Conservation (phyloP, 2,113 vertebrate genomes). For the Genyomyrus donnyi region DNA sequence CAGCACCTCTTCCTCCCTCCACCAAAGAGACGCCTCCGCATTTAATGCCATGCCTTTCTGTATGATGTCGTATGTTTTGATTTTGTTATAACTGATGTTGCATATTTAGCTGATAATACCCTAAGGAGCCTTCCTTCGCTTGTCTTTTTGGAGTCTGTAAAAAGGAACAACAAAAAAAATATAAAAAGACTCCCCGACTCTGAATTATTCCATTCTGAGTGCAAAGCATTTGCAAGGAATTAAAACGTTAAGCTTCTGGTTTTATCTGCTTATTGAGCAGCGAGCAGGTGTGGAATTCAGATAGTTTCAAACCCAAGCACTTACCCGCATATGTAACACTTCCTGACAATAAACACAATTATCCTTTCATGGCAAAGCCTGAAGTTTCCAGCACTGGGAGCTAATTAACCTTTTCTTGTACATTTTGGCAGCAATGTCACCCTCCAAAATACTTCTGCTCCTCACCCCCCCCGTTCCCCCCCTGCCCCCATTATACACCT, state of each 20-base stretch:
- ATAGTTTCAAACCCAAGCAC: not conserved
- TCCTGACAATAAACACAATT: conserved; percentile 5
- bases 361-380: not conserved
- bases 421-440: not conserved
- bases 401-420: not conserved
- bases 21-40: not conserved
- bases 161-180: not conserved
- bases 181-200: not conserved
- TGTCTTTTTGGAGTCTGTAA: not conserved
- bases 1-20: not conserved
- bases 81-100: not conserved
- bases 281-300: not conserved
- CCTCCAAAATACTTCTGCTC: not conserved
- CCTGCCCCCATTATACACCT: not conserved
- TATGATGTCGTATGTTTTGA: not conserved
- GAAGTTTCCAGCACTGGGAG: not conserved
- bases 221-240: not conserved
- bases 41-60: not conserved
- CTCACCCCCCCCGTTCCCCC: not conserved
- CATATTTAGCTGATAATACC: not conserved
- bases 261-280: not conserved
- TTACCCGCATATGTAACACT: not conserved
- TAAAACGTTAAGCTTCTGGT: not conserved
- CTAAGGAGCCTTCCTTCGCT: not conserved
- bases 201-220: not conserved